Evolutionary conservation across 2,888 invertebrate genomes (phyloP).

Genomic region (Mesoligia furuncula): DNA sequence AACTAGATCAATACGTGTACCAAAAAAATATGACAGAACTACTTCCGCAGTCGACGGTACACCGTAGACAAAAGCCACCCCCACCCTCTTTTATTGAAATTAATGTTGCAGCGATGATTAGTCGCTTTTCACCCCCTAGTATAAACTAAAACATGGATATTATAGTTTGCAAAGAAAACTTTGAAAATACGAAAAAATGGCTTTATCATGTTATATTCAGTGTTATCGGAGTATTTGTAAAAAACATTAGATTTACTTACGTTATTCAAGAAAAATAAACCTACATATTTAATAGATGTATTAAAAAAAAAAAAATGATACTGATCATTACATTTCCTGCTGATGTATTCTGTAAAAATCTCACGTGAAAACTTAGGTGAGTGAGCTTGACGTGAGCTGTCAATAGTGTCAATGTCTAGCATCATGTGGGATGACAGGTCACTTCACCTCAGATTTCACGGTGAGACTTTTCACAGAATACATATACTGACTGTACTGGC

Average conservation of each 20-base stretch:
- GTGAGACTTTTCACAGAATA: not conserved
- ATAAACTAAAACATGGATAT: constrained; percentile 54
- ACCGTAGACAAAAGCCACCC: constrained; percentile 63
- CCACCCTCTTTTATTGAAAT: constrained; percentile 76
- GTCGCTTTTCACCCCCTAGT: constrained; percentile 67
- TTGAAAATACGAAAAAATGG: constrained; percentile 40
- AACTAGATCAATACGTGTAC: constrained; percentile 31
- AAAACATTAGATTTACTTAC: not conserved
- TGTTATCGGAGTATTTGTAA: not conserved
- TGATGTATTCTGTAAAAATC: not conserved
- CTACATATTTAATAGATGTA: too few species aligned
- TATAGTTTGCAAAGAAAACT: constrained; percentile 50
- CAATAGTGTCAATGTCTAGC: not conserved
- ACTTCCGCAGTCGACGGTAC: constrained; percentile 56
- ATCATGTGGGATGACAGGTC: not conserved
- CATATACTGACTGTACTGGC: not conserved
- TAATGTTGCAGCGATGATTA: constrained; percentile 75
- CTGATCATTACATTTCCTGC: not conserved
- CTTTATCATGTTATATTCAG: constrained; percentile 26
- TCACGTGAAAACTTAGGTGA: not conserved
- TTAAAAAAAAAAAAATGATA: not conserved
- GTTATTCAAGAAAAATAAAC: not conserved
- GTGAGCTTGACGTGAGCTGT: not conserved
- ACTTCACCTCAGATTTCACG: not conserved
- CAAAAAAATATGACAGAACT: constrained; percentile 55